These are phyloP conservation scores for Eulemur albifrons DNA, from an alignment of 2,797 vertebrate species.

Conservation along the genomic window DNA sequence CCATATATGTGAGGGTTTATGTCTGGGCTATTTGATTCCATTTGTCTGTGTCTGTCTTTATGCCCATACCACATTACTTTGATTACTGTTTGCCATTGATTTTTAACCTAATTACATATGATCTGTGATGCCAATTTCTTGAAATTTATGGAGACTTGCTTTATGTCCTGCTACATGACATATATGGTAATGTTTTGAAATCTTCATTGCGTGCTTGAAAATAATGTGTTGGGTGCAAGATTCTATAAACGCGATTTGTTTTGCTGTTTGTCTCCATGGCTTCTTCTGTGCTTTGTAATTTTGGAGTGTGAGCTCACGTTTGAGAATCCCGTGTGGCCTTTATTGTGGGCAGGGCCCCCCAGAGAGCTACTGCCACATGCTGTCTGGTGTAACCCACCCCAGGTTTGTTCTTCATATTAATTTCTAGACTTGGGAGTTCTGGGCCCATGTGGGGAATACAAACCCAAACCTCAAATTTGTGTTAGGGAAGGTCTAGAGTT, in stretches of 20 bases:
- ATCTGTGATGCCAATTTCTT: neutral
- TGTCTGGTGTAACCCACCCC: neutral
- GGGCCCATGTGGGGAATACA: neutral
- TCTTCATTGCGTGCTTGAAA: neutral
- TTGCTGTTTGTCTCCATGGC: too few species aligned
- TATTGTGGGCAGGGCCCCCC: neutral
- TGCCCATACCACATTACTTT: neutral
- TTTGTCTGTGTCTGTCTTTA: neutral
- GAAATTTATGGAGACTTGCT: neutral
- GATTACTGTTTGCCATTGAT: neutral
- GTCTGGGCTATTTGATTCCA: neutral
- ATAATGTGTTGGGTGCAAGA: neutral
- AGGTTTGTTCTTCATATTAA: neutral
- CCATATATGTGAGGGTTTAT: neutral
- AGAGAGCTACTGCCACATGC: neutral
- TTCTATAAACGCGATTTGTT: neutral
- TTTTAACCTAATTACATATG: neutral
- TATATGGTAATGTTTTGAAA: neutral
- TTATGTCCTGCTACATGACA: neutral
- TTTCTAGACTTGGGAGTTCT: neutral
- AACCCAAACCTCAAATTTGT: neutral
- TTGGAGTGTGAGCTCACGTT: neutral
- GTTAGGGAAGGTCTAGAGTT: constrained; percentile 32
- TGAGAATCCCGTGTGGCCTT: neutral
- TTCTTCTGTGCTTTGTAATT: neutral